Evolutionary conservation across 2,113 vertebrate genomes (phyloP), one percentile per base, ranked within the genome.

Genomic region (Sterrhoptilus dennistouni): DNA sequence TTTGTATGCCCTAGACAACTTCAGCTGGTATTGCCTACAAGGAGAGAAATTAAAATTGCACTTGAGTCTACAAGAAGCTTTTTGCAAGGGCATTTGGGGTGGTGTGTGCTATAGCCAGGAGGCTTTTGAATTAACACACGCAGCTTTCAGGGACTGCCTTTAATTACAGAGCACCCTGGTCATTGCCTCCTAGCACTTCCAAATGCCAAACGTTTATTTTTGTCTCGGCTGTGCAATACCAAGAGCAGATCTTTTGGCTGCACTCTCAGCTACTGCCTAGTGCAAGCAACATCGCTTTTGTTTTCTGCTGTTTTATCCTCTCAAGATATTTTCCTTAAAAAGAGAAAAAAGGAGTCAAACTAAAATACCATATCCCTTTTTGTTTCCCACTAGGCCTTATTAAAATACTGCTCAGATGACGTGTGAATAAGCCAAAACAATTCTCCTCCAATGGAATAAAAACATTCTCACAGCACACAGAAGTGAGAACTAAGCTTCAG

Each of bases 141-240:
- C 86, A 95, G 70, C 86, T 92, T 87, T 93, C 87, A 95, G 83
- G 85, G 90, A 91, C 94, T 92, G 92, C 90, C 91, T 95, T 95
- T 96, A 97, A 95, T 97, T 97, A 96, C 76, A 95, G 75, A 95
- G 81, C 64, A 95, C 90, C 84, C 65, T 92, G 94, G 88, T 92
- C 91, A 92, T 57, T 95, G 84, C 92, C 87, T 96, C 0, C 2
- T 87, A 90, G 87, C 69, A 70, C 86, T 96, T 96, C 86, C 84
- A 95, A 96, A 93, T 77, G 87, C 80, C 84, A 96, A 53, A 93
- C 35, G 1, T 96, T 96, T 96, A 94, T 94, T 96, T 97, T 90
- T 88, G 64, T 65, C 90, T 95, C 1, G 0, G 54, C 84, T 89
- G 61, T 89, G 76, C 69, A 93, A 80, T 72, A 93, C 54, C 86